phyloP scores from a whole-genome alignment of 1,140 invertebrate species.

The Eriosoma lanigerum region DNA sequence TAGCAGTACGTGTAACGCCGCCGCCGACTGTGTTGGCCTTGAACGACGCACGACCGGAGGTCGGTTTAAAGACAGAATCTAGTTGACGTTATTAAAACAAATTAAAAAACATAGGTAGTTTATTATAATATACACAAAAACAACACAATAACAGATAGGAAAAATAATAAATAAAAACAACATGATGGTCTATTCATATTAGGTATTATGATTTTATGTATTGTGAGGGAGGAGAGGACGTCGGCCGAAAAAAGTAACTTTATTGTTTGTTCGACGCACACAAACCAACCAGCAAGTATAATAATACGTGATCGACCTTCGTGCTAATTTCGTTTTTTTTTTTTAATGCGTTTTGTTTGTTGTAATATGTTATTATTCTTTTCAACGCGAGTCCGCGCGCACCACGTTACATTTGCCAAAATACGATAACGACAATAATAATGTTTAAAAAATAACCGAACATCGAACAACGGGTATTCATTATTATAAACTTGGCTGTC shows the following conservation, averaged over 20 bases:
- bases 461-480: not conserved
- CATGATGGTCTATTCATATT: too few relatives aligned
- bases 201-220: too few relatives aligned
- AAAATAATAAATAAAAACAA: not conserved
- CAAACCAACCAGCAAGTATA: too few relatives aligned
- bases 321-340: constrained; percentile 27
- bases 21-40: constrained; percentile 31
- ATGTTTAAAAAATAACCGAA: constrained; percentile 12
- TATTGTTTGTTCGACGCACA: constrained; percentile 33
- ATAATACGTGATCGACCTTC: constrained; percentile 40
- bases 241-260: constrained; percentile 33
- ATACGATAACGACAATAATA: constrained; percentile 15
- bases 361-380: constrained; percentile 1
- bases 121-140: not conserved
- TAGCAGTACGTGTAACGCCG: not conserved
- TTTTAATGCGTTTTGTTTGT: constrained; percentile 13
- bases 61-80: constrained; percentile 43
- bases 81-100: constrained; percentile 16
- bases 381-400: not conserved
- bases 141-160: not conserved
- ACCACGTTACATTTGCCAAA: constrained; percentile 14
- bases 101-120: too few relatives aligned
- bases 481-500: not conserved
- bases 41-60: constrained; percentile 15
- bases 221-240: constrained; percentile 16